phyloP scores from a whole-genome alignment of 2,113 vertebrate species.

The Felis catus region F.catus_Fca126_mat1.0 CM031425.1:30662001-30662500 shows the following conservation, averaged over 20 bases:
- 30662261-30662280: not conserved
- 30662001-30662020: not conserved
- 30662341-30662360: not conserved
- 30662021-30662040: not conserved
- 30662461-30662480: not conserved
- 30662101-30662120: not conserved
- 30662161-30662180: not conserved
- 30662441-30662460: slow-evolving; percentile 47
- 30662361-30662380: not conserved
- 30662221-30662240: not conserved
- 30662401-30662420: slow-evolving; percentile 5
- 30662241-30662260: not conserved
- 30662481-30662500: slow-evolving; percentile 22
- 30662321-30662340: not conserved
- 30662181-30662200: not conserved
- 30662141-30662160: accelerated
- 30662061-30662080: not conserved
- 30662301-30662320: not conserved
- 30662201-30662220: slow-evolving; percentile 38
- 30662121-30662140: not conserved
- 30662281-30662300: not conserved
- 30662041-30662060: not conserved
- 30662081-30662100: not conserved
- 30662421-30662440: not conserved
- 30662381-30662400: not conserved